These are phyloP conservation scores for Drosophila kohkoa DNA, from an alignment of 1,140 invertebrate genomes.

Conservation along the genomic window DNA sequence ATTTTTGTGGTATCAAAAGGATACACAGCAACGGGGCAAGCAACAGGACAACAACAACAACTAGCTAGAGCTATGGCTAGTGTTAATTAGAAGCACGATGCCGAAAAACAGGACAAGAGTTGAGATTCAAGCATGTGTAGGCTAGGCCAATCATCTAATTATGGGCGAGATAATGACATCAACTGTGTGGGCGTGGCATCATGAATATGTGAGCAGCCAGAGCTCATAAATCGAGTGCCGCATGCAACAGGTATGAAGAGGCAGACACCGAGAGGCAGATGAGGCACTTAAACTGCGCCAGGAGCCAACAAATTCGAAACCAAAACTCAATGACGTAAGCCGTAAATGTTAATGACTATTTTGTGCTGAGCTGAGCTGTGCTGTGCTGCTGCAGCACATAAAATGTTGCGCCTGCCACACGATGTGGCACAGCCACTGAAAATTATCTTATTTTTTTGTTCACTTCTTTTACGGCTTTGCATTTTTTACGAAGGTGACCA, in stretches of 20 bases:
- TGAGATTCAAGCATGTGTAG: slow-evolving; percentile 16
- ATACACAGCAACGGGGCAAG: not conserved
- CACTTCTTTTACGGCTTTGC: slow-evolving; percentile 30
- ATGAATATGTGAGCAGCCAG: slow-evolving; percentile 56
- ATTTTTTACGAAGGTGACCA: slow-evolving; percentile 30
- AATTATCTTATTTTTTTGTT: slow-evolving; percentile 17
- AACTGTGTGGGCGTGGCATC: slow-evolving; percentile 9
- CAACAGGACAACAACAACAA: not conserved
- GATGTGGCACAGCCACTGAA: slow-evolving; percentile 16
- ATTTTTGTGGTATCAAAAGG: slow-evolving; percentile 19
- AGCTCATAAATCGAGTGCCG: slow-evolving; percentile 29
- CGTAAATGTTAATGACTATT: slow-evolving; percentile 68
- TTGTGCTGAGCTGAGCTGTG: not conserved
- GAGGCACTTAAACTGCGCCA: slow-evolving; percentile 11
- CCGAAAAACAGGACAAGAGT: not conserved
- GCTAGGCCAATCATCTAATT: slow-evolving; percentile 49
- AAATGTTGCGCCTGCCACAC: slow-evolving; percentile 47
- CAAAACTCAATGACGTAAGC: slow-evolving; percentile 57
- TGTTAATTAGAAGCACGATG: slow-evolving; percentile 14
- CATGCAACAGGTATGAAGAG: slow-evolving; percentile 60
- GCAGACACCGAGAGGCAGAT: not conserved
- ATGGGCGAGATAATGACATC: slow-evolving; percentile 44
- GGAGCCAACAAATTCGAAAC: slow-evolving; percentile 30
- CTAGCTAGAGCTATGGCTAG: not conserved
- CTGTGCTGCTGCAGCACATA: slow-evolving; percentile 48